Base-by-base conservation (phyloP, 2,797 vertebrate species). In the Sebastolobus altivelis region DNA sequence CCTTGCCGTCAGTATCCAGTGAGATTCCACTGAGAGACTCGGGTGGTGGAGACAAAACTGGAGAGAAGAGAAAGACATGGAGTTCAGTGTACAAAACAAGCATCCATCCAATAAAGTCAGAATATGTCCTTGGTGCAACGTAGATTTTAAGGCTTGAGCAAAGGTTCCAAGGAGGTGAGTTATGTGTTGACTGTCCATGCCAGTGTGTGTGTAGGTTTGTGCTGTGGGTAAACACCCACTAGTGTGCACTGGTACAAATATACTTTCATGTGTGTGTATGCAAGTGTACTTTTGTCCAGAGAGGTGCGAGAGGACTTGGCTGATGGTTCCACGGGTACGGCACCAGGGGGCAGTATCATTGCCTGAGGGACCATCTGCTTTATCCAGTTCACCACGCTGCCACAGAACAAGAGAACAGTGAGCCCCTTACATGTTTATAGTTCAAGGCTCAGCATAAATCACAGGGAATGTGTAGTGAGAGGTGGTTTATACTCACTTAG, bases 1-100 rank as follows among this genome's bases (percentile, higher is more conserved):
- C 66, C 72, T 94, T 95, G 68, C 94, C 88, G 2, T 95, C 93
- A 10, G 94, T 95, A 2, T 94, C 94, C 75, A 94, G 75, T 1
- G 92, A 92, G 85, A 95, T 94, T 37, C 90, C 85, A 91, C 94
- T 94, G 69, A 95, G 90, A 72, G 95, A 96, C 66, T 96, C 95
- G 33, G 95, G 94, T 6, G 95, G 95, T 13, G 95, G 93, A 79
- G 95, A 95, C 46, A 93, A 75, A 88, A 93, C 95, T 96, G 85
- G 65, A 77, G 46, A 37, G 10, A 3, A 68, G 38, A 74, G 35
- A 84, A 54, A 35, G 1, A 75, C 4, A 65, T 6, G 11, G 43
- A 38, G 37, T 11, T 65, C 13, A 87, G 4, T 2, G 5, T 4
- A 25, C 2, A 55, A 43, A 65, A 65, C 8, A 71, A 29, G 13